Evolutionary conservation across 2,113 vertebrate genomes (phyloP).

Genomic region (Peromyscus polionotus): DNA sequence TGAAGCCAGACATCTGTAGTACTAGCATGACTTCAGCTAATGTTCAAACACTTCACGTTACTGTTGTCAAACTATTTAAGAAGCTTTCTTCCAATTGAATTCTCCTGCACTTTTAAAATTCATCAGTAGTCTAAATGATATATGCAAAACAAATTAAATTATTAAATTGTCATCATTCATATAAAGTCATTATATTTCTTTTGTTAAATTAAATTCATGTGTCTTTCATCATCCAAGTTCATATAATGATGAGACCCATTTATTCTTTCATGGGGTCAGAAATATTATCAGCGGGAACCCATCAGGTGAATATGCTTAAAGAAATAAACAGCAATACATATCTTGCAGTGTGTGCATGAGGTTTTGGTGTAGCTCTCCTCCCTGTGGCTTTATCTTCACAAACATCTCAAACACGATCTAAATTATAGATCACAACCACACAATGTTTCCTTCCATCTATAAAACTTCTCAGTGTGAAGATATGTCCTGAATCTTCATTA

Average conservation of each 20-base stretch:
- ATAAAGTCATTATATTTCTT: not conserved
- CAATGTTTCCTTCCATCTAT: slow-evolving; percentile 56
- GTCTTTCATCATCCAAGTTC: not conserved
- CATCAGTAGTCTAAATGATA: not conserved
- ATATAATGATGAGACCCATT: not conserved
- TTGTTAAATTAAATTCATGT: not conserved
- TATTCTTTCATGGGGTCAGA: not conserved
- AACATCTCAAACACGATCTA: slow-evolving; percentile 72
- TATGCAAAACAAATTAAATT: not conserved
- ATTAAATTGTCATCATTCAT: not conserved
- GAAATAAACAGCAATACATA: not conserved
- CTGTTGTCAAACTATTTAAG: not conserved
- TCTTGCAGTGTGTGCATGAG: slow-evolving; percentile 11
- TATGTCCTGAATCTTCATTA: slow-evolving; percentile 58
- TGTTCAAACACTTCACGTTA: not conserved
- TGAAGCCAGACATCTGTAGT: not conserved
- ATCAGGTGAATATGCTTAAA: not conserved
- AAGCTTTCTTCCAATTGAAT: not conserved
- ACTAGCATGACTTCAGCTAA: not conserved
- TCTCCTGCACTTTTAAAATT: not conserved
- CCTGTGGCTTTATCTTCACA: slow-evolving; percentile 69
- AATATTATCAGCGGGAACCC: not conserved
- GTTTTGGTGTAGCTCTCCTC: slow-evolving; percentile 43
- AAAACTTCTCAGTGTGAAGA: slow-evolving; percentile 62
- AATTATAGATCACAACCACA: slow-evolving; percentile 78